Base-by-base conservation (phyloP, 2,797 vertebrate species). In the Syngnathus rostellatus region DNA sequence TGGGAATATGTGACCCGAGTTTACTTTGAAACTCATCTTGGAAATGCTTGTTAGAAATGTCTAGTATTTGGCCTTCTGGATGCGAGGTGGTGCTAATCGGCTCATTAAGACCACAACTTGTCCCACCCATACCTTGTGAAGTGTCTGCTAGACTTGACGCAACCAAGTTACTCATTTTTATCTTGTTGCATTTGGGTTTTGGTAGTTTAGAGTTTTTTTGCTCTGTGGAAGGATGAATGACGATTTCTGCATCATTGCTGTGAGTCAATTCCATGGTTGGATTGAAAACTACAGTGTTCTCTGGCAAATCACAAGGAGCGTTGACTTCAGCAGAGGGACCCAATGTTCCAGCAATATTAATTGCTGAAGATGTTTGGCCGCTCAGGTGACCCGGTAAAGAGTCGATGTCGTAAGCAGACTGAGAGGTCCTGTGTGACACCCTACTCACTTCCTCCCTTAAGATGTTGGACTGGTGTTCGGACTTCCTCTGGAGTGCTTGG, bases 211-310 rank as follows among this genome's bases (percentile, higher is more conserved):
- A 31, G 31, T n/a, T 5, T 23, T 41, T 66, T 72, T 82, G 21
- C 43, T 45, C 75, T 85, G 55, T 59, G 61, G 79, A 85, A 66
- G 86, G 83, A 70, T 91, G 87, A 0, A 75, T 74, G 46, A 87
- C 54, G 10, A 91, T 90, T 67, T 90, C 84, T 23, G 50, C 6
- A 67, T 45, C n/a, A n/a, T 79, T 37, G 48, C 58, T 74, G 1
- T 79, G n/a, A 1, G 89, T 90, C 31, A 90, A 83, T n/a, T 91
- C 90, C 91, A 91, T 91, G 3, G 84, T 79, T 1, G 81, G 64
- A 38, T 87, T 77, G 17, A 86, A 64, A 38, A 88, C 45, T 48
- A 87, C 45, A 1, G 85, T 89, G 12, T 80, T 81, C 61, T 89
- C 87, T 10, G 71, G 71, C 16, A 51, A 50, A 55, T 19, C 68